Conservation (phyloP, 2,888 invertebrate genomes). For the Papilio gigon region DNA sequence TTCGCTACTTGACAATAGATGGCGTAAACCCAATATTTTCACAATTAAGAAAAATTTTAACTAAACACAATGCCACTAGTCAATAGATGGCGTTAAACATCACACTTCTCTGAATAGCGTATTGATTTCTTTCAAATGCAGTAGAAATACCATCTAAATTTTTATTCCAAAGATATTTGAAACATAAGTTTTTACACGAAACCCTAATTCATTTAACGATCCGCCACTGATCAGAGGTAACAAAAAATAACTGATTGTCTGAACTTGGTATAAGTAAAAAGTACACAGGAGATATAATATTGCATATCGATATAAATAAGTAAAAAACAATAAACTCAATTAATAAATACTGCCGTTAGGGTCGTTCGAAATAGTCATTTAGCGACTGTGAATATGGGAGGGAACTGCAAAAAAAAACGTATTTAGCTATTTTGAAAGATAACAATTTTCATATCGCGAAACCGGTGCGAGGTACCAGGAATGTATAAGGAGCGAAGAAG, state of each 20-base stretch:
- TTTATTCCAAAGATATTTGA: too few species aligned
- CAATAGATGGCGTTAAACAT: constrained; percentile 38
- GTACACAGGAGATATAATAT: too few species aligned
- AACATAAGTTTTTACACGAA: too few species aligned
- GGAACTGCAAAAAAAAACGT: neutral
- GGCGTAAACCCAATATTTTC: constrained; percentile 41
- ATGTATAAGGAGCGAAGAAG: constrained; percentile 77
- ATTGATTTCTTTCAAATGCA: constrained; percentile 6
- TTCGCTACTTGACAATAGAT: constrained; percentile 49
- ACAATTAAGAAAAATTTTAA: constrained; percentile 4
- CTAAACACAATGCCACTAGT: constrained; percentile 14
- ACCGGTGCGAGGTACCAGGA: constrained; percentile 66
- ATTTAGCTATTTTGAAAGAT: constrained; percentile 17
- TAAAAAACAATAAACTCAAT: too few species aligned
- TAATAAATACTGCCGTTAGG: too few species aligned
- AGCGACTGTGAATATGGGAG: neutral
- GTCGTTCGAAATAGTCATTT: neutral
- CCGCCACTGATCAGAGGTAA: too few species aligned
- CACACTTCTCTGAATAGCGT: neutral
- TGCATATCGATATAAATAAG: too few species aligned
- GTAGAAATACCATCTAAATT: too few species aligned
- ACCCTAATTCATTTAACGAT: too few species aligned
- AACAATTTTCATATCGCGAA: constrained; percentile 55
- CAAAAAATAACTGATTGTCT: too few species aligned
- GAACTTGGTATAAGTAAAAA: too few species aligned